A percentile compares a stretch with the other conserved stretches of the same genome.
phyloP scores from a whole-genome alignment of 2,113 vertebrate species.

The Thermophis baileyi region DNA sequence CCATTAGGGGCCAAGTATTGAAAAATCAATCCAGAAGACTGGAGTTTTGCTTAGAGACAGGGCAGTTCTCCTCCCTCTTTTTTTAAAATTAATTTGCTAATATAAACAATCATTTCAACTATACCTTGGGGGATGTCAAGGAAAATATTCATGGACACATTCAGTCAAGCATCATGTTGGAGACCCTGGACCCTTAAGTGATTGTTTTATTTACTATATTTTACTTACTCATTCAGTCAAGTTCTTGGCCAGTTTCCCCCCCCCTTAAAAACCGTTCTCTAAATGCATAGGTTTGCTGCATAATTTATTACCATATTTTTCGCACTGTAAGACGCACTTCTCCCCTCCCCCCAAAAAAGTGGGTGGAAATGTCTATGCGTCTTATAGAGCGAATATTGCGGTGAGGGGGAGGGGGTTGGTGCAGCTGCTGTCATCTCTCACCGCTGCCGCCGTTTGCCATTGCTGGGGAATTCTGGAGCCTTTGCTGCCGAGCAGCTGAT shows the following conservation, averaged over 20 bases:
- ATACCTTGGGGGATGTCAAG: background rate
- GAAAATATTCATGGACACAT: background rate
- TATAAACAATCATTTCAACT: background rate
- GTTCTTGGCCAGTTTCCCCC: background rate
- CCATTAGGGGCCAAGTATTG: background rate
- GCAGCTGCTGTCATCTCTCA: too few species aligned
- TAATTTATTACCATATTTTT: background rate
- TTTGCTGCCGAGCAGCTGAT: too few species aligned
- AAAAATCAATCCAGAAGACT: background rate
- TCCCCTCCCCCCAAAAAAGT: too few species aligned
- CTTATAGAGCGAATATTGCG: too few species aligned
- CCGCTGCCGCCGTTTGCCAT: too few species aligned
- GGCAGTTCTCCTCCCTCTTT: background rate
- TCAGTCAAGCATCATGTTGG: background rate
- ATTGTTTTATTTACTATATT: too few species aligned
- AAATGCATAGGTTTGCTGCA: background rate
- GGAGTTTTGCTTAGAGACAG: background rate
- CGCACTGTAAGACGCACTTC: too few species aligned
- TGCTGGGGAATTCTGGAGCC: too few species aligned
- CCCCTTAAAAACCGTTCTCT: background rate
- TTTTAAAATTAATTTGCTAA: background rate
- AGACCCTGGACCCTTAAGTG: background rate
- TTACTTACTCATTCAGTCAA: background rate
- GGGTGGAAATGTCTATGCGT: too few species aligned
- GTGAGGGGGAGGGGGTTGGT: too few species aligned